Conservation (phyloP, 2,888 invertebrate species). For the Iphiclides podalirius region DNA sequence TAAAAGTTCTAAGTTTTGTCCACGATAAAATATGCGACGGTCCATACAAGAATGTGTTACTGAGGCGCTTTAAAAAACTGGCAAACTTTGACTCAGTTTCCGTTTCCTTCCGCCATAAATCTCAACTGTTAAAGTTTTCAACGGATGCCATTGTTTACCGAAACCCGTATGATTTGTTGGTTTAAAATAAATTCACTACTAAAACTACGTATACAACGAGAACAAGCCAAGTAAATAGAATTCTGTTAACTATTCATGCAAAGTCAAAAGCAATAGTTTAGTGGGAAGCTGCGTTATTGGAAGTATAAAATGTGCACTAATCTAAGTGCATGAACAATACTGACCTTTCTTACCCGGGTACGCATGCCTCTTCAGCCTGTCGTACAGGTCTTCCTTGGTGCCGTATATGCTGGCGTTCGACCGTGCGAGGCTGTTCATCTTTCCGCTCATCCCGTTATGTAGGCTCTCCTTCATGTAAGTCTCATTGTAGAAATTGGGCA, state of each 20-base stretch:
- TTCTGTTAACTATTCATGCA: constrained; percentile 3
- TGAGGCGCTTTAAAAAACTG: not conserved
- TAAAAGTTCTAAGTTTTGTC: too few species aligned
- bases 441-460: constrained; percentile 90
- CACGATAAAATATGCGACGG: not conserved
- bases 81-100: not conserved
- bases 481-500: constrained; percentile 98
- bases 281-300: constrained; percentile 42
- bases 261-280: constrained; percentile 18
- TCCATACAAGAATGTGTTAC: not conserved
- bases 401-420: constrained; percentile 97
- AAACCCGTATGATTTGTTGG: not conserved
- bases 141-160: not conserved
- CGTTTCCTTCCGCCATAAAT: not conserved
- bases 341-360: constrained; percentile 96
- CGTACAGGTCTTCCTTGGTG: constrained; percentile 96
- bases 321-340: constrained; percentile 67
- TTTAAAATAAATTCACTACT: not conserved
- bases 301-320: constrained; percentile 52
- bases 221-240: too few species aligned
- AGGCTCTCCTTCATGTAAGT: constrained; percentile 97
- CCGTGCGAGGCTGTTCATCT: constrained; percentile 95
- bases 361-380: constrained; percentile 96
- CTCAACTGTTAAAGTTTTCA: not conserved
- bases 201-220: not conserved